Evolutionary conservation across 2,888 invertebrate species (phyloP), one percentile per base, ranked within the genome.

Genomic region (Cerastoderma edule): DNA sequence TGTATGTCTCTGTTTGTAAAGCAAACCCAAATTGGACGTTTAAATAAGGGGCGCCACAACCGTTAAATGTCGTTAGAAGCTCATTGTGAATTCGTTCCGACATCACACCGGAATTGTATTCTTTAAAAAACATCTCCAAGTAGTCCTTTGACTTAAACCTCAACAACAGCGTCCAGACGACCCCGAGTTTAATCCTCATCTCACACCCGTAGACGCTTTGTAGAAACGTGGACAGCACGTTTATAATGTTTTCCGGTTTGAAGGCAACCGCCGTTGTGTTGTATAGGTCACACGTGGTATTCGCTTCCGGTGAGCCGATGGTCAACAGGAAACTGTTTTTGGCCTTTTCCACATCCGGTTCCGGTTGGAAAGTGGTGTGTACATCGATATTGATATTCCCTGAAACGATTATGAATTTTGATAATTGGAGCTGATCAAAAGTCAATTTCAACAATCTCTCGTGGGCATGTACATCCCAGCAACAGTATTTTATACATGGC

Each of bases 321-420:
- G 22, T 39, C 1, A 60, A 22, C 8, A 60, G 22, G 24, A 60
- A 39, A 24, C 33, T 33, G 16, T 33, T 32, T 22, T 22, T 35
- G n/a, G 39, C 13, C n/a, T n/a, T n/a, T n/a, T n/a, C n/a, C n/a
- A n/a, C n/a, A n/a, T n/a, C n/a, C n/a, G n/a, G n/a, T n/a, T n/a
- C n/a, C n/a, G n/a, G n/a, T n/a, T n/a, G n/a, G n/a, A n/a, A n/a
- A n/a, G n/a, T n/a, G n/a, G n/a, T n/a, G 27, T 24, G 24, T 5
- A 65, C 48, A 28, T 65, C 65, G 10, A 46, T 27, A n/a, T 65
- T 65, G 8, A 65, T 48, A 44, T 46, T 46, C 19, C 65, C 50
- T 65, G 46, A 46, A 48, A 65, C 22, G 30, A 27, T n/a, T 13
- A 27, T 57, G n/a, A n/a, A n/a, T n/a, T n/a, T n/a, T n/a, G n/a